Base-by-base conservation (phyloP, 2,797 vertebrate species). In the Mastacembelus armatus region DNA sequence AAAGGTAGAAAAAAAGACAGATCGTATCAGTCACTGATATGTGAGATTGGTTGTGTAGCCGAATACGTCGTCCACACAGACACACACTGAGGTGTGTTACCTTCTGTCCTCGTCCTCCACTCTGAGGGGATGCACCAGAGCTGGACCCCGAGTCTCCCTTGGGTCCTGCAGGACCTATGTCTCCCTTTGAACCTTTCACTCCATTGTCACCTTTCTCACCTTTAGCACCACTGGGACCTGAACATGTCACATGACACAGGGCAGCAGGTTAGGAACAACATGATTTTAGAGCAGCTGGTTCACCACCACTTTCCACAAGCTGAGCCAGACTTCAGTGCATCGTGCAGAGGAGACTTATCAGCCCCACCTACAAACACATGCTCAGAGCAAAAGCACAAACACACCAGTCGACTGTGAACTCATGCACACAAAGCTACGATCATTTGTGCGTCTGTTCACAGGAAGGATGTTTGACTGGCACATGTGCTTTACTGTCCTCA, bases 141-240 rank as follows among this genome's bases (percentile, higher is more conserved):
- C 2, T 0, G 39, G 71, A 66, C 2, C 91, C 92, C 0, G 91
- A 55, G 0, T 95, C 94, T 30, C 94, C 94, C 74, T 95, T 96
- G 0, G 91, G 75, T 36, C 94, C 95, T 0, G 57, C 63, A 0
- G 83, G 84, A 15, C 88, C 92, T 1, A 0, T 5, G 47, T 88
- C 85, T 16, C 90, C 92, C 11, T 6, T 54, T 2, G 14, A 48
- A 0, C 94, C 94, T 57, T 84, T 94, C 49, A 92, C 88, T 26
- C 94, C 95, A 35, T 15, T 58, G 43, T 92, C 89, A 0, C 92
- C 94, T 67, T 94, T 95, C 5, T 93, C 88, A 0, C 94, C 93
- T 84, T 89, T 93, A 18, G n/a, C 7, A 4, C 86, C 81, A 0
- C 24, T 0, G 7, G 64, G 50, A 83, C 85, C 48, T 60, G 70